These are phyloP conservation scores for Girardia tigrina DNA, from an alignment of 2,888 invertebrate species.

Conservation along the genomic window DNA sequence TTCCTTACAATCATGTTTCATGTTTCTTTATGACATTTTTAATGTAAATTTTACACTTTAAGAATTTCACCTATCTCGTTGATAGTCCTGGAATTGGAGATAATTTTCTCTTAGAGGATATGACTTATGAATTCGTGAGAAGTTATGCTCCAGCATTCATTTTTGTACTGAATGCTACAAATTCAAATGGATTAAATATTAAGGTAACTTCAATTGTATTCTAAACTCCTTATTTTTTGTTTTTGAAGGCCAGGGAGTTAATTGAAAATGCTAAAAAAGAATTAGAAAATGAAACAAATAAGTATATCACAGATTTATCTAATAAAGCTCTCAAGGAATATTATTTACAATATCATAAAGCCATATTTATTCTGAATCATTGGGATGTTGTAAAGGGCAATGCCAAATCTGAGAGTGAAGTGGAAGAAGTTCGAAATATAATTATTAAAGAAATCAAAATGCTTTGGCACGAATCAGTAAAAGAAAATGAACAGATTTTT, in stretches of 20 bases:
- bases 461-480: background rate
- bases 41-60: too few relatives aligned
- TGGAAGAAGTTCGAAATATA: background rate
- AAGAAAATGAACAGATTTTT: slow-evolving; percentile 8
- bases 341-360: slow-evolving; percentile 1
- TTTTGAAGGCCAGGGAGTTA: background rate
- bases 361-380: slow-evolving; percentile 10
- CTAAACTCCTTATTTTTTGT: background rate
- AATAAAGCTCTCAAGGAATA: background rate
- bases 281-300: background rate
- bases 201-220: background rate
- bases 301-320: background rate
- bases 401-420: background rate
- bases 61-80: background rate
- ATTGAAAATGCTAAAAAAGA: background rate
- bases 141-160: background rate
- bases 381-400: background rate
- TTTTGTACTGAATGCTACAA: slow-evolving; percentile 4
- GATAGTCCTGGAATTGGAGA: slow-evolving; percentile 7
- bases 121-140: background rate
- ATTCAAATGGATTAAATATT: background rate
- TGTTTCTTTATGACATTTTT: too few relatives aligned
- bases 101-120: background rate
- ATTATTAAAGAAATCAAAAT: background rate
- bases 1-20: too few relatives aligned